Evolutionary conservation across 2,888 invertebrate species (phyloP), one percentile per base, ranked within the genome.

Genomic region (Linnaemya vulpina): DNA sequence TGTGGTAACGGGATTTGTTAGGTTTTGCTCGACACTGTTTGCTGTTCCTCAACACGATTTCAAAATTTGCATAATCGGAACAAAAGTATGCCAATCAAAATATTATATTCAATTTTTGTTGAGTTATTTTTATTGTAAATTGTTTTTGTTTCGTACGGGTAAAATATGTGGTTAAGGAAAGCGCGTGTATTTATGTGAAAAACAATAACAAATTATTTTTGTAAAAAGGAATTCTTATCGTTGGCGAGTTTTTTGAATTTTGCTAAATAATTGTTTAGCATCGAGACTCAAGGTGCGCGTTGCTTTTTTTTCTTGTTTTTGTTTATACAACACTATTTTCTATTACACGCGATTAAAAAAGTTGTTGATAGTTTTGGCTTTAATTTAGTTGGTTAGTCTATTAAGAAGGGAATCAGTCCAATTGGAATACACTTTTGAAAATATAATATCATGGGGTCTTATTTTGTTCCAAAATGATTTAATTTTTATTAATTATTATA

Each of bases 201-300:
- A 55, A 55, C 10, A 22, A 25, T 58, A 43, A 55, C 55, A 55
- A 20, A 55, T 7, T 51, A 20, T 20, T 11, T 40, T 11, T 40
- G 11, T 40, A 40, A 9, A 40, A 55, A 76, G 67, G 46, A 30
- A 55, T 22, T 58, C 55, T 67, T 76, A 76, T 76, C 76, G 30
- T 35, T 46, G 11, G 55, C 11, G 49, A 38, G 20, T 1, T 38
- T 62, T 13, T 49, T 20, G 49, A 40, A 1, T 20, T 40, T 11
- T 38, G 62, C 11, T 20, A 38, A 22, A 15, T 49, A 11, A 46
- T 15, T 20, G 20, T 1, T 15, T 8, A 53, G 1, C 11, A 55
- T 9, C 25, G 0, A 20, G 30, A 43, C 9, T 11, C 22, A 53
- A 53, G 11, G 13, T 4, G 17, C 51, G 51, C 10, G 15, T 22